Evolutionary conservation across 2,888 invertebrate species (phyloP).

Genomic region (Physocephala rufipes): DNA sequence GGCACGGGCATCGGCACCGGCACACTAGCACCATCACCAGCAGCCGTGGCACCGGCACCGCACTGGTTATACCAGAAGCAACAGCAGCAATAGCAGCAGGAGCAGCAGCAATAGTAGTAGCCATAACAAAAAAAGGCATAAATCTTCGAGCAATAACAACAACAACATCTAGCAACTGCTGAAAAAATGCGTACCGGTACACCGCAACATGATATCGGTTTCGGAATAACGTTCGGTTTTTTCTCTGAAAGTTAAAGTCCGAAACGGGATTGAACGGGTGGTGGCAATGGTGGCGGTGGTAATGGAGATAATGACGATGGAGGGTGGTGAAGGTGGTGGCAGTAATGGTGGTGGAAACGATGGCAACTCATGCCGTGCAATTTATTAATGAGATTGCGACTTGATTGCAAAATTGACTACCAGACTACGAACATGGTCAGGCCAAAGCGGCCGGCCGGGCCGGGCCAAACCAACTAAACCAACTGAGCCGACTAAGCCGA

Average conservation of each 20-base stretch:
- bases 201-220: not conserved
- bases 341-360: slow-evolving; percentile 14
- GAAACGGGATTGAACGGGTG: not conserved
- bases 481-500: not conserved
- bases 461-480: not conserved
- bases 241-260: too few relatives aligned
- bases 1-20: not conserved
- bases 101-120: slow-evolving; percentile 36
- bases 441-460: not conserved
- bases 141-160: not conserved
- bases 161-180: slow-evolving; percentile 38
- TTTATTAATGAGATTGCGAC: slow-evolving; percentile 63
- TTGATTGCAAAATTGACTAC: slow-evolving; percentile 54
- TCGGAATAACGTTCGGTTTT: not conserved
- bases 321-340: slow-evolving; percentile 20
- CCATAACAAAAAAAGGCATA: slow-evolving; percentile 35
- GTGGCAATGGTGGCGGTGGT: slow-evolving; percentile 16
- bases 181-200: slow-evolving; percentile 40
- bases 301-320: slow-evolving; percentile 14
- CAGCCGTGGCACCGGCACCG: too few relatives aligned
- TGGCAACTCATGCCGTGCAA: slow-evolving; percentile 57
- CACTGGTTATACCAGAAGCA: slow-evolving; percentile 25
- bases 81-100: slow-evolving; percentile 32
- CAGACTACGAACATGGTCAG: slow-evolving; percentile 6
- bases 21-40: not conserved